Percentiles rank a stretch among this genome's conserved stretches.
Evolutionary conservation across 2,113 vertebrate species (phyloP).

Genomic region (Sylvietta virens): DNA sequence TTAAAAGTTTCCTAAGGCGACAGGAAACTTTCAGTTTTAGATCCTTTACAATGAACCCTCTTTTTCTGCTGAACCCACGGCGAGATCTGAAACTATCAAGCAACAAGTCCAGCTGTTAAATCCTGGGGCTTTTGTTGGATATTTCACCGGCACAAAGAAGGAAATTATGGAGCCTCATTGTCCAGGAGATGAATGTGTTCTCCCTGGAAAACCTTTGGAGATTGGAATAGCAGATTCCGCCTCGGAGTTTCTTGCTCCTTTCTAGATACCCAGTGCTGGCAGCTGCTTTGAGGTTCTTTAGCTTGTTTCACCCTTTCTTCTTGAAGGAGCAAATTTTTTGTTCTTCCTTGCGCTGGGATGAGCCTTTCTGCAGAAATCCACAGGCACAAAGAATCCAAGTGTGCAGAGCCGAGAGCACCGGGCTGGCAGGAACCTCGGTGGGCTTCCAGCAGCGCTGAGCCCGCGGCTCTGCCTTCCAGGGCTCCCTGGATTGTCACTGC

Average conservation of each 20-base stretch:
- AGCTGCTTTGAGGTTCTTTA: slow-evolving; percentile 61
- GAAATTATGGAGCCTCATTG: neutral
- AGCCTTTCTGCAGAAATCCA: slow-evolving; percentile 13
- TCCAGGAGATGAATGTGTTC: neutral
- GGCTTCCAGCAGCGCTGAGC: neutral
- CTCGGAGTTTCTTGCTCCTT: slow-evolving; percentile 54
- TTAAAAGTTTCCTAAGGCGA: slow-evolving; percentile 14
- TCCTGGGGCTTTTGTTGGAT: neutral
- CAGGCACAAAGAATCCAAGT: slow-evolving; percentile 16
- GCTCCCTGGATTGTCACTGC: neutral
- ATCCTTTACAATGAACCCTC: neutral
- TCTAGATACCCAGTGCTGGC: neutral
- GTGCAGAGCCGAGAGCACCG: slow-evolving; percentile 9
- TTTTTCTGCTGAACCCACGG: neutral
- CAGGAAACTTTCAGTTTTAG: neutral
- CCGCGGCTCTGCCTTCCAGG: neutral
- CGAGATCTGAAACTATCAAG: slow-evolving; percentile 22
- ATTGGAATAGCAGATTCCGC: slow-evolving; percentile 29
- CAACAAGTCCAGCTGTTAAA: neutral
- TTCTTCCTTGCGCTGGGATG: neutral
- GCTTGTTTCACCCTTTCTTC: slow-evolving; percentile 53
- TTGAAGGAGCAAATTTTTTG: slow-evolving; percentile 36
- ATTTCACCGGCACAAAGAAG: neutral
- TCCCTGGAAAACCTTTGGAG: neutral
- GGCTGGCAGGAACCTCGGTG: neutral